Evolutionary conservation across 2,888 invertebrate species (phyloP).

Genomic region (Ptychoptera albimana): DNA sequence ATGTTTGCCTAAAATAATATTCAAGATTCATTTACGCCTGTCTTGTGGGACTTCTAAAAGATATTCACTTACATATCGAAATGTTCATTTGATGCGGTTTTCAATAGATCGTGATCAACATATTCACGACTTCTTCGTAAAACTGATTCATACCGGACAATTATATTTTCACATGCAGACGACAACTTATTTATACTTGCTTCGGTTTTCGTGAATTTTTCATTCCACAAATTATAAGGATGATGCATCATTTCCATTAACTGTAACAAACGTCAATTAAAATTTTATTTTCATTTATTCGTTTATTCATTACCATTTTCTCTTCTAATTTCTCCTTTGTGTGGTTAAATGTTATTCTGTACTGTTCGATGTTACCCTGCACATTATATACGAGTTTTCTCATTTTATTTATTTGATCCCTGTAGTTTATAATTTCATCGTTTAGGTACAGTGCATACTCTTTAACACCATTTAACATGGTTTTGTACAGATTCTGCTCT

Average conservation of each 20-base stretch:
- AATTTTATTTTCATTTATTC: neutral
- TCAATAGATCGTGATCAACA: neutral
- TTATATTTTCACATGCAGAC: conserved; percentile 2
- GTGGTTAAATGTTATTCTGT: neutral
- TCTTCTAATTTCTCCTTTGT: neutral
- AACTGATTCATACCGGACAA: conserved; percentile 11
- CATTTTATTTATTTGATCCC: conserved; percentile 2
- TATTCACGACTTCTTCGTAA: conserved; percentile 10
- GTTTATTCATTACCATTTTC: neutral
- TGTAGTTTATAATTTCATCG: conserved; percentile 5
- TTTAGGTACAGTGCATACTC: conserved; percentile 8
- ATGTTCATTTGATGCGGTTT: neutral
- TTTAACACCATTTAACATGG: conserved; percentile 6
- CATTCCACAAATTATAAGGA: neutral
- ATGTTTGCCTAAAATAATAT: conserved; percentile 10
- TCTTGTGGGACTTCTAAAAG: neutral
- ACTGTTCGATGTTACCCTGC: neutral
- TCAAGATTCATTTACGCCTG: no score
- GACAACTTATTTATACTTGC: neutral
- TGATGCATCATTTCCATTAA: neutral
- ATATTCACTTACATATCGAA: neutral
- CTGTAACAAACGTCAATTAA: neutral
- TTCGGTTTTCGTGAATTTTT: conserved; percentile 3
- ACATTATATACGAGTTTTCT: neutral
- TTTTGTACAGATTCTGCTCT: conserved; percentile 6